phyloP scores from a whole-genome alignment of 2,888 invertebrate species.

The Imbricaverruca yamaguchii region DNA sequence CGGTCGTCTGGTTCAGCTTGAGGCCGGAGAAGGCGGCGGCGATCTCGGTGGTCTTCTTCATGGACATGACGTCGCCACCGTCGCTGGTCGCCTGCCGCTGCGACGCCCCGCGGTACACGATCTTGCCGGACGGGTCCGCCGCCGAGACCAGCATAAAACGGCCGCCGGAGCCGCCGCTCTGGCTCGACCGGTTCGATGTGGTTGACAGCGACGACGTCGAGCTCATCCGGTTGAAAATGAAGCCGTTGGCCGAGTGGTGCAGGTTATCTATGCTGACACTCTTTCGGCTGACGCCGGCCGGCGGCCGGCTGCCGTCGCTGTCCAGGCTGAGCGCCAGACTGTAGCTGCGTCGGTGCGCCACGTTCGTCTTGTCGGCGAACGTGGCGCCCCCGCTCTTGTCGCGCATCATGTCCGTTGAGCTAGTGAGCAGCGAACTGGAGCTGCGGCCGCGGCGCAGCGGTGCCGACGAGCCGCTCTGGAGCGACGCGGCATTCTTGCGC shows the following conservation, averaged over 20 bases:
- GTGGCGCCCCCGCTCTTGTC: conserved; percentile 25
- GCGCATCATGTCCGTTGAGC: conserved; percentile 27
- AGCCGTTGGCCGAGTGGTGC: conserved; percentile 21
- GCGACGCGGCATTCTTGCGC: conserved; percentile 26
- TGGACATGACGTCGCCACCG: conserved; percentile 60
- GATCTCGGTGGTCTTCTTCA: conserved; percentile 81
- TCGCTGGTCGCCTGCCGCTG: conserved; percentile 27
- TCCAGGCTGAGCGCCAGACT: background rate
- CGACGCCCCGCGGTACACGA: conserved; percentile 35
- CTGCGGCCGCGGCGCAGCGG: conserved; percentile 25
- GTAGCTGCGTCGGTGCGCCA: conserved; percentile 14
- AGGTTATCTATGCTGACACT: conserved; percentile 22
- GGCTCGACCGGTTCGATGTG: conserved; percentile 23
- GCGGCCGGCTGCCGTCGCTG: conserved; percentile 12
- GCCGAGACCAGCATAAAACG: conserved; percentile 48
- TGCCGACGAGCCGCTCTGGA: conserved; percentile 24
- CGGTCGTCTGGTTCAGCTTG: conserved; percentile 37
- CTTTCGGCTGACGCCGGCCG: background rate
- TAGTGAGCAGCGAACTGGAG: conserved; percentile 29
- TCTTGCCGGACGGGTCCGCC: conserved; percentile 45
- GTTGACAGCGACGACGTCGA: conserved; percentile 4
- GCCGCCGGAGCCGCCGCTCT: conserved; percentile 25
- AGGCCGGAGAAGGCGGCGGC: conserved; percentile 73
- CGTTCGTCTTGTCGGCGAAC: background rate
- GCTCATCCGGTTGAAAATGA: conserved; percentile 26